Percentiles rank a stretch among this genome's conserved stretches.
Evolutionary conservation across 2,113 vertebrate genomes (phyloP).

Genomic region (Malaclemys terrapin): DNA sequence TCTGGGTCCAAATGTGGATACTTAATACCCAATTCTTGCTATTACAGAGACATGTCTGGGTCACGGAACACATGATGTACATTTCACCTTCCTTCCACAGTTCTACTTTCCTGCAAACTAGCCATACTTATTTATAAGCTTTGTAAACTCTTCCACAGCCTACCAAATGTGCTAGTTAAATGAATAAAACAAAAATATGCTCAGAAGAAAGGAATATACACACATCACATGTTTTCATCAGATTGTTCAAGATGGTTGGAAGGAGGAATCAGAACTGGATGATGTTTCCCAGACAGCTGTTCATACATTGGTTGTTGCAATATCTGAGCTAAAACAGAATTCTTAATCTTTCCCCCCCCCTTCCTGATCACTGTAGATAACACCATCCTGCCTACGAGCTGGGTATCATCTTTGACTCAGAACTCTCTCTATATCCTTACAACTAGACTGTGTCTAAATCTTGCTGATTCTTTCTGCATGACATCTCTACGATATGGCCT

Average conservation of each 20-base stretch:
- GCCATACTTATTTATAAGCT: neutral
- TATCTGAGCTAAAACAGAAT: neutral
- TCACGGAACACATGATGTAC: accelerated
- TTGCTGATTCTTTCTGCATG: neutral
- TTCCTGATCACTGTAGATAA: neutral
- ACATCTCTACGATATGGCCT: neutral
- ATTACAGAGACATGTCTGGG: neutral
- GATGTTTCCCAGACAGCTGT: neutral
- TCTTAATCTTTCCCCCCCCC: neutral
- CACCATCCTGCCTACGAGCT: neutral
- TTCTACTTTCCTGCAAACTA: neutral
- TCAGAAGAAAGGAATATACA: neutral
- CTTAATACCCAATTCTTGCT: neutral
- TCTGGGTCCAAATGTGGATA: neutral
- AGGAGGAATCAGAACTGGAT: neutral
- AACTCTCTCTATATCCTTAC: neutral
- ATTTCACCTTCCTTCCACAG: accelerated
- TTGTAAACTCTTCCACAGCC: neutral
- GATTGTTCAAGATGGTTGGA: neutral
- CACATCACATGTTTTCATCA: neutral
- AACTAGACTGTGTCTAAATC: neutral
- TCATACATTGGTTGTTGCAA: neutral
- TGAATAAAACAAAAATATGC: neutral
- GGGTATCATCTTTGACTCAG: neutral
- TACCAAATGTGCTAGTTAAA: neutral